These are phyloP conservation scores for Aegithalos caudatus DNA, from an alignment of 2,113 vertebrate genomes.

Conservation along the genomic window DNA sequence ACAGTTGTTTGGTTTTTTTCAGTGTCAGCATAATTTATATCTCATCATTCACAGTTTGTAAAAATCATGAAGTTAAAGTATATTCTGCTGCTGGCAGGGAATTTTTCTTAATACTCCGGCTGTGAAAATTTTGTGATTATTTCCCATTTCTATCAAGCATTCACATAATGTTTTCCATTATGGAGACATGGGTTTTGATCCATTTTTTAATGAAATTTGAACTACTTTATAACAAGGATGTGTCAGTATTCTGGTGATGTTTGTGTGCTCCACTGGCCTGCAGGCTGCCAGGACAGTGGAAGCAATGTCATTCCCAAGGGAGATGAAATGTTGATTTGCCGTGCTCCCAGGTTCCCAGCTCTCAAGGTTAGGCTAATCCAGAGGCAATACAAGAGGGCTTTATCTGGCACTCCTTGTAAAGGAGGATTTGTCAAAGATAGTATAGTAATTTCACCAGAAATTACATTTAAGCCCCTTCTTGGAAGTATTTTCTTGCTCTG, in stretches of 20 bases:
- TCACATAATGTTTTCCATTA: background rate
- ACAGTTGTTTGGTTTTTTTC: background rate
- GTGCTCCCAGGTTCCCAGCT: background rate
- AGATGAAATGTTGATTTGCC: background rate
- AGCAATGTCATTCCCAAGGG: background rate
- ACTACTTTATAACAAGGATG: background rate
- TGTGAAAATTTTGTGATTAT: conserved; percentile 1
- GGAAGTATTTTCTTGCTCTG: background rate
- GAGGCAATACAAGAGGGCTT: background rate
- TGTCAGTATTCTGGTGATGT: background rate
- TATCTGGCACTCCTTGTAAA: background rate
- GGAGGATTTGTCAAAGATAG: conserved; percentile 21
- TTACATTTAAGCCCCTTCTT: background rate
- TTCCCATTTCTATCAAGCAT: background rate
- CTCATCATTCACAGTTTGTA: background rate
- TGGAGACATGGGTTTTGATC: background rate
- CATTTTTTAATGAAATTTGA: background rate
- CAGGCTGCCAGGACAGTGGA: background rate
- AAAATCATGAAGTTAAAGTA: background rate
- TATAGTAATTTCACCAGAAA: conserved; percentile 2
- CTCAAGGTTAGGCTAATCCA: background rate
- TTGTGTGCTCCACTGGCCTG: background rate
- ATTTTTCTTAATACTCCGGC: background rate
- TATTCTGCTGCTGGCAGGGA: background rate
- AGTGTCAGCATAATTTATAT: background rate